Evolutionary conservation across 2,888 invertebrate species (phyloP).

Genomic region (Diplolepis rosae): DNA sequence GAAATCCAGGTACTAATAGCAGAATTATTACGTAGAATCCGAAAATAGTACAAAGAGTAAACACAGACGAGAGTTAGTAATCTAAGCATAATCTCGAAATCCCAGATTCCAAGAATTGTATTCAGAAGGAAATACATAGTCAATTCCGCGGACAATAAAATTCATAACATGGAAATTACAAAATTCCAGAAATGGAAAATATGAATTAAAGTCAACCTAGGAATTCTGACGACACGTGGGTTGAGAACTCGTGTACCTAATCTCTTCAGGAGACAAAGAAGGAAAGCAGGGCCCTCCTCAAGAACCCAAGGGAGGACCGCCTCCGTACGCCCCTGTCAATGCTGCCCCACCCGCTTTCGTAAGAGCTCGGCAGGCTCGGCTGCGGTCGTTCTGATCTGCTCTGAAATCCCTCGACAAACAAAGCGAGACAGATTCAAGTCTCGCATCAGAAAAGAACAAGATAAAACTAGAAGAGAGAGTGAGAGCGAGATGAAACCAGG

Average conservation of each 20-base stretch:
- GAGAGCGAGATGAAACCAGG: constrained; percentile 66
- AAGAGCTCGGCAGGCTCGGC: not conserved
- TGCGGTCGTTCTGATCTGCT: not conserved
- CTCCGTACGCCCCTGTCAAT: constrained; percentile 66
- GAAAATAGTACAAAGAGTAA: constrained; percentile 30
- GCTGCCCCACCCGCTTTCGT: constrained; percentile 26
- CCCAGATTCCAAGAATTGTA: not conserved
- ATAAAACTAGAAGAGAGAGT: not conserved
- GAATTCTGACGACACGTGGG: not conserved
- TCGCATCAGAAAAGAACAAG: not conserved
- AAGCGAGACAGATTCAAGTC: constrained; percentile 13
- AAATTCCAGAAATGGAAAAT: not conserved
- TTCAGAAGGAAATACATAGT: not conserved
- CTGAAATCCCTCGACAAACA: constrained; percentile 30
- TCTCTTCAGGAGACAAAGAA: constrained; percentile 48
- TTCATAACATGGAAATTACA: no score
- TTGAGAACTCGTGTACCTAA: not conserved
- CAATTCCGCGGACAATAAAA: not conserved
- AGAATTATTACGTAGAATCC: not conserved
- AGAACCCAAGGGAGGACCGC: constrained; percentile 57
- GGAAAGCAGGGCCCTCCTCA: constrained; percentile 56
- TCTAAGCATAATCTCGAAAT: not conserved
- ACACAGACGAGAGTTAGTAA: constrained; percentile 9
- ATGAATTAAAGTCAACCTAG: not conserved
- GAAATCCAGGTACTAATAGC: not conserved